These are phyloP conservation scores for Corythornis vintsioides DNA, from an alignment of 2,113 vertebrate species.

Conservation along the genomic window DNA sequence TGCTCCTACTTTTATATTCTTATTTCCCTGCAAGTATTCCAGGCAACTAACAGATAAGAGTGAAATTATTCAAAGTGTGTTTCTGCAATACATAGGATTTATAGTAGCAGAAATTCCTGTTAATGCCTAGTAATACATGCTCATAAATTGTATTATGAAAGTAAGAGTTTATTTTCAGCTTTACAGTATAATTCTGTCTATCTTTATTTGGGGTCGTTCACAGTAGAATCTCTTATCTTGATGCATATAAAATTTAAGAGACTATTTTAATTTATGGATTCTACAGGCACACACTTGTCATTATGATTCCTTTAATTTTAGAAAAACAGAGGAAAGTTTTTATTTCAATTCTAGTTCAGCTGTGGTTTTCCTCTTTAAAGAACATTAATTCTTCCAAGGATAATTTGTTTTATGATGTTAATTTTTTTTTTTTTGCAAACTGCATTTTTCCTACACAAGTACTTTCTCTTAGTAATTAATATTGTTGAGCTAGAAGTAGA, in stretches of 20 bases:
- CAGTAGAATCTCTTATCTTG: not conserved
- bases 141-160: not conserved
- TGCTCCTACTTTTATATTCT: not conserved
- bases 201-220: not conserved
- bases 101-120: not conserved
- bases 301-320: not conserved
- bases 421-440: not conserved
- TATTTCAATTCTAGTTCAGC: not conserved
- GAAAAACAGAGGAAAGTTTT: not conserved
- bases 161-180: not conserved
- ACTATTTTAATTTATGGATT: not conserved
- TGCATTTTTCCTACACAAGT: not conserved
- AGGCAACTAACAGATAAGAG: not conserved
- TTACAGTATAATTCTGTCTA: not conserved
- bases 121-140: not conserved
- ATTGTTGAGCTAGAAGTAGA: not conserved
- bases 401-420: not conserved
- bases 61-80: not conserved
- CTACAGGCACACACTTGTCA: not conserved
- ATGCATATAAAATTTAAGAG: not conserved
- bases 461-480: not conserved
- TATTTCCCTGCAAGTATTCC: not conserved
- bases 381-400: not conserved
- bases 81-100: not conserved
- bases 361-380: not conserved